Percentiles rank a stretch among this genome's conserved stretches.
phyloP scores from a whole-genome alignment of 2,888 invertebrate genomes.

The Eretmocerus hayati region DNA sequence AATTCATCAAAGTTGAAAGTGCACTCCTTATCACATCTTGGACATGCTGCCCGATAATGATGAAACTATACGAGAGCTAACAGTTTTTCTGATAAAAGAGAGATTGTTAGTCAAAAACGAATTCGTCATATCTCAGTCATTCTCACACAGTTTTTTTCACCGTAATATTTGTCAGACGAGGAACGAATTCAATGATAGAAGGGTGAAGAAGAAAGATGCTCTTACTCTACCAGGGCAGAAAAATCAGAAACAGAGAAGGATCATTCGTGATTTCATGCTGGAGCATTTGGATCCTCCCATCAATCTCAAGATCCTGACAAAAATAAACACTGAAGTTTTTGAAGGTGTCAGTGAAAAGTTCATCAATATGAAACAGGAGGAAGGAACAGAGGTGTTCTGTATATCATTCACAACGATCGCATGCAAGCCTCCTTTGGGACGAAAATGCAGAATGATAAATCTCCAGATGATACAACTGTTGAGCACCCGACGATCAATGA shows the following conservation, averaged over 20 bases:
- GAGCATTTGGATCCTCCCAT: slow-evolving; percentile 58
- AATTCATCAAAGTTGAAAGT: slow-evolving; percentile 63
- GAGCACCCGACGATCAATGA: slow-evolving; percentile 34
- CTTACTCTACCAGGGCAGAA: slow-evolving; percentile 49
- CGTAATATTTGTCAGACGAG: slow-evolving; percentile 53
- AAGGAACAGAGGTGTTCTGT: slow-evolving; percentile 50
- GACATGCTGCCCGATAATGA: slow-evolving; percentile 55
- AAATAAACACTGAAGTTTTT: slow-evolving; percentile 50
- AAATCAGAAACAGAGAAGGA: slow-evolving; percentile 48
- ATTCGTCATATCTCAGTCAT: slow-evolving; percentile 59
- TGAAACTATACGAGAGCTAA: slow-evolving; percentile 54
- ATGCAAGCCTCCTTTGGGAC: slow-evolving; percentile 45
- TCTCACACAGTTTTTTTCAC: slow-evolving; percentile 65
- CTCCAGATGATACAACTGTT: slow-evolving; percentile 48
- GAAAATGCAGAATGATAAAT: slow-evolving; percentile 46
- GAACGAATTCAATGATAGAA: slow-evolving; percentile 44
- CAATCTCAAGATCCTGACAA: slow-evolving; percentile 47
- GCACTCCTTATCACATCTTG: slow-evolving; percentile 62
- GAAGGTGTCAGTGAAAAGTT: slow-evolving; percentile 46
- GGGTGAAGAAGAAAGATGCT: slow-evolving; percentile 44
- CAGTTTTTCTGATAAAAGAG: slow-evolving; percentile 60
- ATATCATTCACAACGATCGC: slow-evolving; percentile 50
- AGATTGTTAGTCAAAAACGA: slow-evolving; percentile 56
- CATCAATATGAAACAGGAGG: slow-evolving; percentile 44
- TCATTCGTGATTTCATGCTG: slow-evolving; percentile 65